Evolutionary conservation across 2,113 vertebrate species (phyloP).

Genomic region (Corvus hawaiiensis): DNA sequence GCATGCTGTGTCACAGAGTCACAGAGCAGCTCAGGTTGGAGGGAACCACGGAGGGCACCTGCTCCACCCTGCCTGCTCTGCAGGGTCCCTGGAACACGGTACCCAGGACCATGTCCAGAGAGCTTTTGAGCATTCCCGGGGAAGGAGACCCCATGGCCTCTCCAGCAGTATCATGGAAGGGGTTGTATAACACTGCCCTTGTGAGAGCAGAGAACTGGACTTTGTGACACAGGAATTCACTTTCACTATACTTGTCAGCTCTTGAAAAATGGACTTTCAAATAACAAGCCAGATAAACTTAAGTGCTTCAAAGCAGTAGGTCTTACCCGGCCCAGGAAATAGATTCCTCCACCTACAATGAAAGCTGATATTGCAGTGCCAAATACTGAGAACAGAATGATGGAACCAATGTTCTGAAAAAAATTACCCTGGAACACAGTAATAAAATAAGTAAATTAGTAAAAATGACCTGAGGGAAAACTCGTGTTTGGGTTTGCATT

Average conservation of each 20-base stretch:
- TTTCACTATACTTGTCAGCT: background rate
- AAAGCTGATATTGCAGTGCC: conserved; percentile 97
- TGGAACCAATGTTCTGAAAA: conserved; percentile 99
- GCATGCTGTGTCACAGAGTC: background rate
- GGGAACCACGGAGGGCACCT: background rate
- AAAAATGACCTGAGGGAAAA: background rate
- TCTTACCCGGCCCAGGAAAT: conserved; percentile 95
- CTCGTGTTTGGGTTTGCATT: background rate
- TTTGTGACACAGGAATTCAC: background rate
- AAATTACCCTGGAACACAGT: conserved; percentile 88
- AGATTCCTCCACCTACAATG: conserved; percentile 97
- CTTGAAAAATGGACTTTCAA: background rate
- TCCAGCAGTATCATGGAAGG: background rate
- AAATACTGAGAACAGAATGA: conserved; percentile 94
- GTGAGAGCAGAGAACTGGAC: background rate
- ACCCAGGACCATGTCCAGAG: rapidly evolving
- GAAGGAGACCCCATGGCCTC: background rate
- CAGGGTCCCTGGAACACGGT: background rate
- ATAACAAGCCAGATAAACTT: background rate
- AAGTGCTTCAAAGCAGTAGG: background rate
- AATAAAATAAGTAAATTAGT: background rate
- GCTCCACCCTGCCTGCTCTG: background rate
- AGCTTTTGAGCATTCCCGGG: background rate
- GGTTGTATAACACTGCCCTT: background rate
- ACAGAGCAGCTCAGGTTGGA: background rate